Evolutionary conservation across 1,140 invertebrate species (phyloP).

Genomic region (Calosoma granatense): DNA sequence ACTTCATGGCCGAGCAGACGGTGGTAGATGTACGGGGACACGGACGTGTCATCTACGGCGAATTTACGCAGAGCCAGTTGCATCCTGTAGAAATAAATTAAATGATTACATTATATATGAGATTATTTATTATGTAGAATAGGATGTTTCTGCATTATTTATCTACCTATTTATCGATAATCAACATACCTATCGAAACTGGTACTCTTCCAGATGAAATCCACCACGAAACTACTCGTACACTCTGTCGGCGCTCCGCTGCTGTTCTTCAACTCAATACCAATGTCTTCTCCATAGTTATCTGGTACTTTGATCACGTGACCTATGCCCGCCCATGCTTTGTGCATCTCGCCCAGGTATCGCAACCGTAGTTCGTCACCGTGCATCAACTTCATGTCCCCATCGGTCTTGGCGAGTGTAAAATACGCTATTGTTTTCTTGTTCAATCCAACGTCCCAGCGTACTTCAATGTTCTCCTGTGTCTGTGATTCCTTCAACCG

Average conservation of each 20-base stretch:
- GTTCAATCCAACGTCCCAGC: conserved; percentile 97
- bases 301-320: conserved; percentile 98
- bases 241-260: conserved; percentile 84
- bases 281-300: conserved; percentile 97
- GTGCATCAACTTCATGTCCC: conserved; percentile 99
- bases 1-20: conserved; percentile 93
- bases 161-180: background rate
- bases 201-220: conserved; percentile 99
- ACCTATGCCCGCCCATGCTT: conserved; percentile 90
- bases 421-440: conserved; percentile 98
- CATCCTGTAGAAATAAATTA: conserved; percentile 64
- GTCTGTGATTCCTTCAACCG: conserved; percentile 97
- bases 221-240: conserved; percentile 92
- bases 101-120: conserved; percentile 3
- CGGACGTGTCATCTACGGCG: conserved; percentile 90
- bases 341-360: conserved; percentile 88
- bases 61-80: conserved; percentile 89
- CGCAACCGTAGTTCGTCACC: conserved; percentile 93
- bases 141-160: background rate
- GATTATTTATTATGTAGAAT: background rate
- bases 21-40: conserved; percentile 97
- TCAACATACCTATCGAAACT: conserved; percentile 84
- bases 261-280: conserved; percentile 89
- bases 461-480: conserved; percentile 95
- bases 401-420: conserved; percentile 93